Evolutionary conservation across 2,113 vertebrate species (phyloP).

Genomic region (Dipodomys stephensi): DNA sequence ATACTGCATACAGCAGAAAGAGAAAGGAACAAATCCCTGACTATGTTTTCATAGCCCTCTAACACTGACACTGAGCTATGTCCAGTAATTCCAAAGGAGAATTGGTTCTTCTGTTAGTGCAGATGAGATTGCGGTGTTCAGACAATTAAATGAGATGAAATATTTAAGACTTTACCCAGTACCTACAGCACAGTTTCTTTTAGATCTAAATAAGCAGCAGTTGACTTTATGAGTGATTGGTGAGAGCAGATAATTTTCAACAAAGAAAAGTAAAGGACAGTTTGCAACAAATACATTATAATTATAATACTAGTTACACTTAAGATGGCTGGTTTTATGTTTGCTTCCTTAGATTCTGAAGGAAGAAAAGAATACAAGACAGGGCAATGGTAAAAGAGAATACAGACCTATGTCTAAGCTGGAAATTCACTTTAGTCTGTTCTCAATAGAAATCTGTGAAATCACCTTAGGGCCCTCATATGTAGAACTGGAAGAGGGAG

Average conservation of each 20-base stretch:
- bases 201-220: neutral
- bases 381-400: neutral
- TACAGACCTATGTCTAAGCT: neutral
- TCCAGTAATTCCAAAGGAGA: neutral
- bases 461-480: no score
- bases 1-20: slow-evolving; percentile 11
- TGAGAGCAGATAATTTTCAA: neutral
- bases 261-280: neutral
- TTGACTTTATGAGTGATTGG: neutral
- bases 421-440: neutral
- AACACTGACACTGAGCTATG: neutral
- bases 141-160: neutral
- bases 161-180: neutral
- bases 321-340: neutral
- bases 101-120: neutral
- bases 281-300: neutral
- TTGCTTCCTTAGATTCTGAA: neutral
- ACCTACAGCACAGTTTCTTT: neutral
- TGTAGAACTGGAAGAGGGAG: no score
- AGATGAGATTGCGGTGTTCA: neutral
- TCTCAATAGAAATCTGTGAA: neutral
- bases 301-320: neutral
- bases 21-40: neutral
- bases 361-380: neutral
- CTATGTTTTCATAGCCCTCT: neutral